A percentile compares a stretch with the other conserved stretches of the same genome.
These are phyloP conservation scores for Urosaurus nigricauda DNA, from an alignment of 2,797 vertebrate genomes.

Conservation along the genomic window DNA sequence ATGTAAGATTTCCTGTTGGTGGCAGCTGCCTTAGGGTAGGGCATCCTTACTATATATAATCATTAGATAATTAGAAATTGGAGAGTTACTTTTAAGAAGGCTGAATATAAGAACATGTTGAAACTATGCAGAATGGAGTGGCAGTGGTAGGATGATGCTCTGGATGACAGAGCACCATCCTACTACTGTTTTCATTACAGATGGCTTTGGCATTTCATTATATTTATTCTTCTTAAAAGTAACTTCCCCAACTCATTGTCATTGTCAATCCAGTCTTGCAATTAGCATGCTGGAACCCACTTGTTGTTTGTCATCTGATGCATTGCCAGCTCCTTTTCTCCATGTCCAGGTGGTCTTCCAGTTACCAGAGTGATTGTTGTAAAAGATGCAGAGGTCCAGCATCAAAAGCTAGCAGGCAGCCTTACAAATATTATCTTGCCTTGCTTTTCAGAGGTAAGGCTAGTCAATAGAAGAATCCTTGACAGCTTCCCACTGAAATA, in stretches of 20 bases:
- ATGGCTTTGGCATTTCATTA: not conserved
- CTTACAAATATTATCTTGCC: constrained; percentile 42
- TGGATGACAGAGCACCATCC: not conserved
- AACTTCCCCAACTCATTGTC: not conserved
- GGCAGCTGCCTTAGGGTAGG: not conserved
- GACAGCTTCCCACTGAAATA: constrained; percentile 22
- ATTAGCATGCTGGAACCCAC: too few relatives aligned
- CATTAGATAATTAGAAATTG: not conserved
- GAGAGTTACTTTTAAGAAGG: not conserved
- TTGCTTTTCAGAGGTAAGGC: constrained; percentile 27
- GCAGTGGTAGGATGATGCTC: not conserved
- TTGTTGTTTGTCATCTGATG: not conserved
- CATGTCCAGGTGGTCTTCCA: not conserved
- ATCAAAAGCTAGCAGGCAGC: not conserved
- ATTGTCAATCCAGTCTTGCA: not conserved
- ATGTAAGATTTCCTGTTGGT: not conserved
- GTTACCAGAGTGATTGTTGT: not conserved
- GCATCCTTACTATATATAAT: not conserved
- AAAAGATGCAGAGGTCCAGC: not conserved
- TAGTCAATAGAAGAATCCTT: constrained; percentile 31
- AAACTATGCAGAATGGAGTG: not conserved
- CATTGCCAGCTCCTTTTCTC: not conserved
- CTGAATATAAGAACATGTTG: not conserved
- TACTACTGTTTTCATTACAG: not conserved
- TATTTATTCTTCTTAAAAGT: not conserved